Base-by-base conservation (phyloP, 2,113 vertebrate genomes). In the Mastomys coucha region DNA sequence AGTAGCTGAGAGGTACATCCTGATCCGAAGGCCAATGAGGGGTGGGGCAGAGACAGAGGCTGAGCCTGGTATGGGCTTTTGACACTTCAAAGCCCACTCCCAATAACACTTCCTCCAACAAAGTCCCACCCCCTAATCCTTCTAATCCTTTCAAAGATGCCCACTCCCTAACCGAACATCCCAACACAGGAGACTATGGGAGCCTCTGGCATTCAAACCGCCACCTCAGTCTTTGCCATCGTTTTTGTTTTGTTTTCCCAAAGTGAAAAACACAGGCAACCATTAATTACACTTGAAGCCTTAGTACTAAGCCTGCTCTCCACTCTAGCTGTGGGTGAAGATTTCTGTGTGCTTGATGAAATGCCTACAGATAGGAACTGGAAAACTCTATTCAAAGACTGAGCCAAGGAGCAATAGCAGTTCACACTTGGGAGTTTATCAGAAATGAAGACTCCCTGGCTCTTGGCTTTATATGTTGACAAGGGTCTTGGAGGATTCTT, bases 251-350 rank as follows among this genome's bases (percentile, higher is more conserved):
- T 73, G 70, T 26, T 60, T 39, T 75, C 28, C 58, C 45, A 88
- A 88, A 95, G 63, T 80, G 24, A 95, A 91, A 91, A 84, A 14
- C 24, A 78, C 95, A 82, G 72, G 45, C 77, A 92, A 63, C 72
- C 81, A 4, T 67, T 63, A 76, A 89, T 24, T 56, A 28, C 58
- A 33, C 33, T 33, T 93, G 12, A 8, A 93, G 6, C 67, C 51
- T 67, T 85, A 81, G 51, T 33, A 24, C 45, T 36, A 84, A 87
- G 93, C n/a, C 22, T 88, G 45, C 45, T n/a, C 51, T 20, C 10
- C n/a, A 39, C 70, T 42, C 28, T 69, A 49, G 20, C 31, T 76
- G 28, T 65, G 45, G 49, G 42, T 17, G 56, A 75, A 26, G n/a
- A 63, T 88, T 42, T 78, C 60, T 78, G 0, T 80, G n/a, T 58